A percentile compares a stretch with the other conserved stretches of the same genome.
Conservation (phyloP, 2,888 invertebrate species). For the Zygogramma bicolorata region DNA sequence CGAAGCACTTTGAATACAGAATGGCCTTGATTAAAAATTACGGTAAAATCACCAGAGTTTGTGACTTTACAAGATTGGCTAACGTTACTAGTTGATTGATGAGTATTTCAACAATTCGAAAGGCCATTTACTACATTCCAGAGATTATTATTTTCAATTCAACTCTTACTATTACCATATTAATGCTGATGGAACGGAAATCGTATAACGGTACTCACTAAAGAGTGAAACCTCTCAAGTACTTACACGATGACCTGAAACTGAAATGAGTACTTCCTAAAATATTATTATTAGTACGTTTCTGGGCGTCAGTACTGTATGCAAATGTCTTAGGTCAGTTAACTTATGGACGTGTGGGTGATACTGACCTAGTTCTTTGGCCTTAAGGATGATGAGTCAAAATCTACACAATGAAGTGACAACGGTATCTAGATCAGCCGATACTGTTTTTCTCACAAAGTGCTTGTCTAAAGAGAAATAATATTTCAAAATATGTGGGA, state of each 20-base stretch:
- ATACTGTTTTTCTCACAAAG: neutral
- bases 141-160: neutral
- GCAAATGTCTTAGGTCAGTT: constrained; percentile 14
- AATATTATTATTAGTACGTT: neutral
- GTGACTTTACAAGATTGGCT: no score
- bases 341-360: constrained; percentile 25
- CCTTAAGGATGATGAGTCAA: neutral
- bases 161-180: constrained; percentile 6
- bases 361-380: constrained; percentile 23
- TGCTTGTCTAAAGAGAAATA: neutral
- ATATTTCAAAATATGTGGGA: neutral
- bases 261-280: constrained; percentile 2
- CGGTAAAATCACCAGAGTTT: no score
- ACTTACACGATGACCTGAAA: neutral
- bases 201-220: neutral
- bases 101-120: neutral
- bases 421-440: neutral
- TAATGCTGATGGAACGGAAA: neutral
- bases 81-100: no score
- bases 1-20: no score
- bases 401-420: constrained; percentile 14
- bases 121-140: neutral
- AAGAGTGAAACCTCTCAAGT: neutral
- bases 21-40: no score
- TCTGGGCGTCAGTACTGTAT: neutral